These are phyloP conservation scores for Spongia lamella DNA, from an alignment of 37 sponge, comb jelly and placozoan genomes.

Conservation along the genomic window DNA sequence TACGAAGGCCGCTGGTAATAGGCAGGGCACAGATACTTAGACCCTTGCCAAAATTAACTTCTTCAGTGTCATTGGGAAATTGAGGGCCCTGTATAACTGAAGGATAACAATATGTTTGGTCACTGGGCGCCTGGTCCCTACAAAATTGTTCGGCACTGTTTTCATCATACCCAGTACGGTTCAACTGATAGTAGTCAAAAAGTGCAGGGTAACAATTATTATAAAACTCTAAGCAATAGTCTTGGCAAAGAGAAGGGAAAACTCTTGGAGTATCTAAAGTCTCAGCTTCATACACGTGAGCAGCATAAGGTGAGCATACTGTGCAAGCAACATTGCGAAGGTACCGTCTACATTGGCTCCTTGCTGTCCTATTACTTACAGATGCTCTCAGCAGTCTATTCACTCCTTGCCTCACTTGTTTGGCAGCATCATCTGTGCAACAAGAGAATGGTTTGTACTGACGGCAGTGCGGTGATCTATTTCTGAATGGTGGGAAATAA, in stretches of 20 bases:
- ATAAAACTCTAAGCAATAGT: slow-evolving; percentile 52
- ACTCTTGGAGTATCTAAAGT: not conserved
- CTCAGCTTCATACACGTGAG: slow-evolving; percentile 71
- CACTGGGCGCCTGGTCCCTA: slow-evolving; percentile 1
- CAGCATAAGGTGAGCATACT: slow-evolving; percentile 67
- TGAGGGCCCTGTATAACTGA: slow-evolving; percentile 51
- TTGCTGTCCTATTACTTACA: not conserved
- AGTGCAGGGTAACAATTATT: slow-evolving; percentile 36
- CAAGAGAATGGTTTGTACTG: slow-evolving; percentile 58
- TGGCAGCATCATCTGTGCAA: slow-evolving; percentile 37
- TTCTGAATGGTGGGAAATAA: slow-evolving; percentile 60
- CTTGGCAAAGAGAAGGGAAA: slow-evolving; percentile 62
- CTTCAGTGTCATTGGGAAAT: not conserved
- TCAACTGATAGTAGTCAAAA: slow-evolving; percentile 33
- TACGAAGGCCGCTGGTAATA: slow-evolving; percentile 49
- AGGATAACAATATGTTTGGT: slow-evolving; percentile 74
- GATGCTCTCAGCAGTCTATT: not conserved
- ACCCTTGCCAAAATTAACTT: not conserved
- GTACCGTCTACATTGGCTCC: slow-evolving; percentile 35
- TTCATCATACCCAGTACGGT: slow-evolving; percentile 2
- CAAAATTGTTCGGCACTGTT: slow-evolving; percentile 37
- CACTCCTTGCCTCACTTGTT: slow-evolving; percentile 6
- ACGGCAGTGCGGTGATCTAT: not conserved
- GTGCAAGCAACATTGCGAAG: slow-evolving; percentile 51
- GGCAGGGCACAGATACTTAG: slow-evolving; percentile 50